Evolutionary conservation across 1,140 invertebrate genomes (phyloP), one percentile per base, ranked within the genome.

Genomic region (Pristionchus pacificus): DNA sequence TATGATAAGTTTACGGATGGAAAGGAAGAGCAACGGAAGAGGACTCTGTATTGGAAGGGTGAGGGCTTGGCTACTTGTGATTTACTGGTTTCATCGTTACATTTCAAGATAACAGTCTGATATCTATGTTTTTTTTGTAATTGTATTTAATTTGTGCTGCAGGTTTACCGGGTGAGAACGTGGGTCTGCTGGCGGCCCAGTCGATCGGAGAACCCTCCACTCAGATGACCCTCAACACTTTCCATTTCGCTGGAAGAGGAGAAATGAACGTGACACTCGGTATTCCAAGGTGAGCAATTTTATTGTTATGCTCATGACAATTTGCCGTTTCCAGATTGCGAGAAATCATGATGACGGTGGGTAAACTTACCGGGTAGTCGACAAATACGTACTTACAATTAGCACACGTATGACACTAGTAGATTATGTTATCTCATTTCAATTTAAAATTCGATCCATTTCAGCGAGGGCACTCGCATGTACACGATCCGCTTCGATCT

Each of bases 161-260:
- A 80, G 87, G 89, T 33, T 88, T 90, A 24, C 92, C 95, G 1
- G 97, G 97, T 1, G 97, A 99, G 85, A 90, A 94, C 14, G 96
- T 99, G 19, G 97, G 97, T 29, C 84, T 98, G 28, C 85, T 98
- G 66, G 95, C 95, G 25, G 95, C 95, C 27, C 90, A 90, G 86
- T 97, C 93, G 10, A 91, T 98, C 77, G 95, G 95, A 71, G 97
- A 99, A 86, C 96, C 96, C 0, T 97, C 95, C 1, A 99, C 97
- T 68, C 96, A 99, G 87, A 98, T 99, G 96, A 99, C 97, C 78
- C 85, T 99, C 74, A 99, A 99, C 81, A 99, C 97, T 38, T 99
- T 99, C 85, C 97, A 99, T 84, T 98, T 98, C 87, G 96, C 97
- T 78, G 97, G 97, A 85, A 89, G 94, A 86, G 95, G 95, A 88